Evolutionary conservation across 2,113 vertebrate species (phyloP).

Genomic region (Myodes glareolus): DNA sequence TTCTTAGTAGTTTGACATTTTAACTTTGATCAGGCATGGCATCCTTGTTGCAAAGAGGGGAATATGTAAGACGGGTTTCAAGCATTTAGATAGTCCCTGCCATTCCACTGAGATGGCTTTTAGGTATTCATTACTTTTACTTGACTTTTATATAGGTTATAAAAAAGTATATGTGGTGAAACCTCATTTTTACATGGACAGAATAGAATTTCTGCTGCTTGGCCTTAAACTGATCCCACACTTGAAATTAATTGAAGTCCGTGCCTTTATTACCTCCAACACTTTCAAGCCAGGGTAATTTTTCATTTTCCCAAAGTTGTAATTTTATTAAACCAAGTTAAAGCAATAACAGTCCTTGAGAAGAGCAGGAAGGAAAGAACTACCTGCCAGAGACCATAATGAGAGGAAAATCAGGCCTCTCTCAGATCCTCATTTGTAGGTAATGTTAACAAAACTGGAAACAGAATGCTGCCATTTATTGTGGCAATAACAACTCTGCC

Average conservation of each 20-base stretch:
- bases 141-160: constrained; percentile 90
- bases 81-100: constrained; percentile 86
- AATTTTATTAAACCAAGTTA: constrained; percentile 87
- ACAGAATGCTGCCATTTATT: constrained; percentile 76
- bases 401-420: constrained; percentile 79
- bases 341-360: constrained; percentile 84
- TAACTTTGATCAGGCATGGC: constrained; percentile 84
- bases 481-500: constrained; percentile 48
- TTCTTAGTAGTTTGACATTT: constrained; percentile 87
- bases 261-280: constrained; percentile 87
- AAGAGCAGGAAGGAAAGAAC: constrained; percentile 78
- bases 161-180: constrained; percentile 90
- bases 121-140: constrained; percentile 90
- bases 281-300: constrained; percentile 86
- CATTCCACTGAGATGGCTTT: constrained; percentile 87
- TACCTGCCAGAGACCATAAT: constrained; percentile 82
- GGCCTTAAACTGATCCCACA: constrained; percentile 87
- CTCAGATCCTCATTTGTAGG: constrained; percentile 83
- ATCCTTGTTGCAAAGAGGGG: constrained; percentile 83
- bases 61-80: constrained; percentile 86
- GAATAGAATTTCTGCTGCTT: constrained; percentile 88
- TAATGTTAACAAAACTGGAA: constrained; percentile 78
- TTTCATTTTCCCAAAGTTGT: constrained; percentile 87
- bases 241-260: constrained; percentile 89
- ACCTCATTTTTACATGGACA: constrained; percentile 88